Percentiles rank a stretch among this genome's conserved stretches.
Conservation (phyloP, 2,113 vertebrate species). For the Rutilus rutilus region DNA sequence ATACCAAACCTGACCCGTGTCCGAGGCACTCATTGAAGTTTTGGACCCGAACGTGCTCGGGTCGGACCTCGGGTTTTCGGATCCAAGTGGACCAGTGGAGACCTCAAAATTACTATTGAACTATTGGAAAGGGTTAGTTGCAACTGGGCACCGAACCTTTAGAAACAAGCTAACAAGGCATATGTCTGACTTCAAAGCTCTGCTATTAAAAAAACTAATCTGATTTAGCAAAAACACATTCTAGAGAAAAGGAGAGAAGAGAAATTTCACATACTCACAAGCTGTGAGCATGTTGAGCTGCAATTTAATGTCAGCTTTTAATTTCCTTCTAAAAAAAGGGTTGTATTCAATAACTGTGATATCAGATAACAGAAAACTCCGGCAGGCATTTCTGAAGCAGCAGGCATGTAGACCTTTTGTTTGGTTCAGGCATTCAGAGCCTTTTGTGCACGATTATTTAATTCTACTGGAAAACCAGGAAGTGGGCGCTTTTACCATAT, state of each 20-base stretch:
- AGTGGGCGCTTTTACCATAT: constrained; percentile 65
- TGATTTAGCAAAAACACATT: not conserved
- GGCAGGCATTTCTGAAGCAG: constrained; percentile 71
- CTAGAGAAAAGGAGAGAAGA: not conserved
- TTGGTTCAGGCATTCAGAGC: constrained; percentile 70
- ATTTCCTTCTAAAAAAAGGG: constrained; percentile 76
- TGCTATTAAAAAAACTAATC: not conserved
- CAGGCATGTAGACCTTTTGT: constrained; percentile 70
- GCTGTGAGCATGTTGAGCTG: constrained; percentile 56
- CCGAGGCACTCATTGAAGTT: too few relatives aligned
- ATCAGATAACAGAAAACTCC: constrained; percentile 71
- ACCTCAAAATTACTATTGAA: too few relatives aligned
- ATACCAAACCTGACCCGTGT: too few relatives aligned
- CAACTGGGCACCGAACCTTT: not conserved
- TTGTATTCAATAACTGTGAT: constrained; percentile 67
- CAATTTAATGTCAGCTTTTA: constrained; percentile 80
- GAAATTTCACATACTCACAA: constrained; percentile 40
- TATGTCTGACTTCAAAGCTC: not conserved
- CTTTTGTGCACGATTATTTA: constrained; percentile 74
- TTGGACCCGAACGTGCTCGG: too few relatives aligned
- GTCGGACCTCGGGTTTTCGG: too few relatives aligned
- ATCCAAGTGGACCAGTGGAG: too few relatives aligned
- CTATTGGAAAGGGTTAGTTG: not conserved
- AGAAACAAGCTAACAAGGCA: not conserved
- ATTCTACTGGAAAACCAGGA: constrained; percentile 66